Base-by-base conservation (phyloP, 1,140 invertebrate species). In the Alviniconcha marisindica region DNA sequence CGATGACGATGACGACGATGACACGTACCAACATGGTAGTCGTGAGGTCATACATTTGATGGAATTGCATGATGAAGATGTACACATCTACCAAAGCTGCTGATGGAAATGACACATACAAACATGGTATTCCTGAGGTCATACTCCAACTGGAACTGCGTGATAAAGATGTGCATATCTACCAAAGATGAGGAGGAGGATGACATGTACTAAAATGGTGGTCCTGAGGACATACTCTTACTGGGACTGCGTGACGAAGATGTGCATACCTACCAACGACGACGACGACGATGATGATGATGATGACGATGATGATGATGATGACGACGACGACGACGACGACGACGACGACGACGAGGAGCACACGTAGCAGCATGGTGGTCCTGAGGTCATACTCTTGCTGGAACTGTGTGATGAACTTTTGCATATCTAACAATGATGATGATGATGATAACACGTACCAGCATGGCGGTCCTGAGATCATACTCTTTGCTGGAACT, bases 401-500 rank as follows among this genome's bases (percentile, higher is more conserved):
- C 95, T 99, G 99, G 94, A 99, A 99, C 94, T 99, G 98, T 7
- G 99, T 99, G 88, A 99, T 99, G 92, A 99, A 99, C 91, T 99
- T 99, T 91, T 99, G 98, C 89, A 99, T 98, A 93, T 99, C 98
- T 18, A 99, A 94, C 18, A n/a, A n/a, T n/a, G n/a, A n/a, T n/a
- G n/a, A n/a, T n/a, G n/a, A n/a, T n/a, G n/a, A n/a, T n/a, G n/a
- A n/a, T n/a, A n/a, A n/a, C n/a, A n/a, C 96, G 95, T 92, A 99
- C 98, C 95, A 99, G 94, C 98, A 99, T 99, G 3, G 99, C 99
- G 48, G 98, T 99, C 88, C 99, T 94, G 81, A 99, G 94, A 95
- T 99, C 99, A 92, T 99, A 99, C 93, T 99, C 99, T 92, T 99
- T 97, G 95, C 99, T 99, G 94, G 99, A 99, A 94, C 99, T n/a